phyloP scores from a whole-genome alignment of 2,888 invertebrate genomes.

The Enoplolaimus lenunculus region DNA sequence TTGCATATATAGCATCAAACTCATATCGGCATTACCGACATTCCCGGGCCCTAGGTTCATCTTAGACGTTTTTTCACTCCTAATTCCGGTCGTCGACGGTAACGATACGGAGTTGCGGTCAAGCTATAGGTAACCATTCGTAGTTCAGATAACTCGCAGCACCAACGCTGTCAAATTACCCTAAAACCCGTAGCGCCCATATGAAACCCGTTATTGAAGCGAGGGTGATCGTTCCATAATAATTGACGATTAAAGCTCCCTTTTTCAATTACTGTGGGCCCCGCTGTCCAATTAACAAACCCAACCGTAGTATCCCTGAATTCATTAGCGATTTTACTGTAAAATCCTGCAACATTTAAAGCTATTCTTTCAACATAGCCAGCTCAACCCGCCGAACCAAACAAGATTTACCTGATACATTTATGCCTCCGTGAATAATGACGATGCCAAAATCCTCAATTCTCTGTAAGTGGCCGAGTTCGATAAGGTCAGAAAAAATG shows the following conservation, averaged over 20 bases:
- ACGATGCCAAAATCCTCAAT: not conserved
- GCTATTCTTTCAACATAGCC: not conserved
- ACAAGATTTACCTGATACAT: not conserved
- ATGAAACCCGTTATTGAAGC: not conserved
- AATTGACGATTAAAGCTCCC: not conserved
- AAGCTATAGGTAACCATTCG: not conserved
- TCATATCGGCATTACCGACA: no score
- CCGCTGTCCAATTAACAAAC: not conserved
- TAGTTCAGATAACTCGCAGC: not conserved
- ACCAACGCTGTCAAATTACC: not conserved
- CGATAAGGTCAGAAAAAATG: not conserved
- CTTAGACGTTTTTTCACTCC: no score
- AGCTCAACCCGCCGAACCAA: not conserved
- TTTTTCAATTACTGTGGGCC: not conserved
- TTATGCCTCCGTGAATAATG: not conserved
- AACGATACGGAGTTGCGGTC: not conserved
- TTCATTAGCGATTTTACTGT: not conserved
- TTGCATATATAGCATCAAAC: no score
- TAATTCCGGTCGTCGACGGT: not conserved
- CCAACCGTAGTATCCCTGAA: not conserved
- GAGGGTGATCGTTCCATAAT: not conserved
- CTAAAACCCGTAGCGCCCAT: not conserved
- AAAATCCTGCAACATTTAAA: not conserved
- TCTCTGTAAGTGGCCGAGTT: not conserved
- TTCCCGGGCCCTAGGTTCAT: no score